phyloP scores from a whole-genome alignment of 2,888 invertebrate genomes.

The Drosophila ochracea region DNA sequence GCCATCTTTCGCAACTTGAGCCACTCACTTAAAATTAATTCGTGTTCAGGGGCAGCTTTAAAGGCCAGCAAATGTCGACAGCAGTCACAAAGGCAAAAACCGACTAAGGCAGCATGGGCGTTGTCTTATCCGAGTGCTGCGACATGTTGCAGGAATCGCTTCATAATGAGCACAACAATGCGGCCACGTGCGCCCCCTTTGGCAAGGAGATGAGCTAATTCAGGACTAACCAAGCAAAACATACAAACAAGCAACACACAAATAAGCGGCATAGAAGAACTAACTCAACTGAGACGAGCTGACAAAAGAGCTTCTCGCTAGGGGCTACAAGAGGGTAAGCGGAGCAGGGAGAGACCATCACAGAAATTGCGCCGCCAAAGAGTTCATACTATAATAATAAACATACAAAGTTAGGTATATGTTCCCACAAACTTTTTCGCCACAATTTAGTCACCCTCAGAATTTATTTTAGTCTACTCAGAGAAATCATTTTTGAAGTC shows the following conservation, averaged over 20 bases:
- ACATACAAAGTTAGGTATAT: constrained; percentile 9
- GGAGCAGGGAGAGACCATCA: not conserved
- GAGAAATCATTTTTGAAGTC: not conserved
- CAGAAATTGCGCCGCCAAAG: constrained; percentile 27
- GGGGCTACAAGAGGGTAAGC: not conserved
- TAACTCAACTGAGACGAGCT: constrained; percentile 35
- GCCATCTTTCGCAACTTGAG: constrained; percentile 18
- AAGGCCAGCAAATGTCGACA: constrained; percentile 32
- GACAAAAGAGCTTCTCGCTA: constrained; percentile 52
- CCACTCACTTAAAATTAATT: constrained; percentile 51
- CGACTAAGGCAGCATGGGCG: constrained; percentile 18
- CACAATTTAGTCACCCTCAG: not conserved
- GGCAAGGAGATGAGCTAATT: constrained; percentile 37
- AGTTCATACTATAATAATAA: constrained; percentile 53
- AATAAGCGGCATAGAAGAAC: constrained; percentile 8
- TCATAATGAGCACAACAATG: constrained; percentile 62
- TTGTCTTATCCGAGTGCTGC: constrained; percentile 34
- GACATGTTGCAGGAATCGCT: constrained; percentile 64
- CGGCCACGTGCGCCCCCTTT: constrained; percentile 51
- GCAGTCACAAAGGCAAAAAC: constrained; percentile 17
- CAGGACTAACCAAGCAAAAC: constrained; percentile 41
- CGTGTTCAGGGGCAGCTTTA: constrained; percentile 65
- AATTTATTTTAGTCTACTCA: no score
- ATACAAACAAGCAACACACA: constrained; percentile 24
- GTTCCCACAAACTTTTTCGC: constrained; percentile 47